Percentiles rank a stretch among this genome's conserved stretches.
Evolutionary conservation across 2,888 invertebrate genomes (phyloP).

Genomic region (Plagodis pulveraria): DNA sequence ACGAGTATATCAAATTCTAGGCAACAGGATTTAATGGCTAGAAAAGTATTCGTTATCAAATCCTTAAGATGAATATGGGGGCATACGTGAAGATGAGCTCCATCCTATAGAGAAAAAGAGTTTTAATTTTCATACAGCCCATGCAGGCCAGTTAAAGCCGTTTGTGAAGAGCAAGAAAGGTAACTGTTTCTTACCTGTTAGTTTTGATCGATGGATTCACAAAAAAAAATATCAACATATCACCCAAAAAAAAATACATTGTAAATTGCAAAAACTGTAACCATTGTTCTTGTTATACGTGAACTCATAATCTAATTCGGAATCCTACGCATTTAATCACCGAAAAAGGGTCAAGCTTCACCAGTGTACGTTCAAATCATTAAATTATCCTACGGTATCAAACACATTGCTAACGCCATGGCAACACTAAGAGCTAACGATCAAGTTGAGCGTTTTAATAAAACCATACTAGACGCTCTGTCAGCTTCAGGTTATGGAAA

Average conservation of each 20-base stretch:
- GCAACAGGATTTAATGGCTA: too few species aligned
- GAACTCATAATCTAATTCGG: slow-evolving; percentile 15
- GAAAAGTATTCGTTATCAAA: too few species aligned
- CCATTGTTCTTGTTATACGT: neutral
- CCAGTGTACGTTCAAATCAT: too few species aligned
- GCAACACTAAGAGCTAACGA: neutral
- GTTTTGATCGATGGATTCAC: slow-evolving; percentile 23
- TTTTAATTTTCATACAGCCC: slow-evolving; percentile 27
- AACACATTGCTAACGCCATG: too few species aligned
- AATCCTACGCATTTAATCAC: slow-evolving; percentile 12
- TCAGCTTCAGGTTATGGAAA: neutral
- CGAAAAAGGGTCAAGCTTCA: too few species aligned
- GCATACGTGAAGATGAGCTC: too few species aligned
- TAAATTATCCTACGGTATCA: too few species aligned
- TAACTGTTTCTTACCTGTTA: slow-evolving; percentile 19
- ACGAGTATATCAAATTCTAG: too few species aligned
- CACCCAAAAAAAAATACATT: neutral
- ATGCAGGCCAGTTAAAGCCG: slow-evolving; percentile 39
- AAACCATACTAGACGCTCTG: too few species aligned
- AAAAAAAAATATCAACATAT: slow-evolving; percentile 12
- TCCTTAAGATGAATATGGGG: too few species aligned
- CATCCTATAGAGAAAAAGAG: too few species aligned
- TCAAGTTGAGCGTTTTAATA: neutral
- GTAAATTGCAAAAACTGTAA: neutral
- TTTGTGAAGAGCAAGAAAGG: slow-evolving; percentile 19